These are phyloP conservation scores for Brachystomella parvula DNA, from an alignment of 1,140 invertebrate species.

Conservation along the genomic window DNA sequence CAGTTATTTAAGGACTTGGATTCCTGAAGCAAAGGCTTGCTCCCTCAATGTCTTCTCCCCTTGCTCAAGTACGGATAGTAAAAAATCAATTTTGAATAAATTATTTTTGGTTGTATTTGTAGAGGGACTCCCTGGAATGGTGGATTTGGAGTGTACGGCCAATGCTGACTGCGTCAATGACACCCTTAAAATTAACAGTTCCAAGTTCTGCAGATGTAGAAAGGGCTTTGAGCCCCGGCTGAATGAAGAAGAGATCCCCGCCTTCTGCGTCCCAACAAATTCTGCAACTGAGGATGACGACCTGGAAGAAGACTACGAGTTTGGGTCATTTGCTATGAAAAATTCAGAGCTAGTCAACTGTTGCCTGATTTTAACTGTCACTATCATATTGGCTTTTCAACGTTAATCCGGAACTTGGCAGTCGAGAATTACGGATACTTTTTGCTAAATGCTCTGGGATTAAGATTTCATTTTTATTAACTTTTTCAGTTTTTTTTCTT, in stretches of 20 bases:
- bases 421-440: too few relatives aligned
- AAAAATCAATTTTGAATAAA: neutral
- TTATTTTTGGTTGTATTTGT: neutral
- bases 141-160: neutral
- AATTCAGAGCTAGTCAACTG: too few relatives aligned
- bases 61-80: neutral
- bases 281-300: neutral
- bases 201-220: conserved; percentile 15
- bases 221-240: conserved; percentile 16
- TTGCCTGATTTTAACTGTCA: too few relatives aligned
- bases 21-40: neutral
- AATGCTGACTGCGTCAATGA: conserved; percentile 12
- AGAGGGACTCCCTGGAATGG: neutral
- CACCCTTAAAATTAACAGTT: conserved; percentile 4
- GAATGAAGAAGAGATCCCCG: conserved; percentile 13
- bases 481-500: too few relatives aligned
- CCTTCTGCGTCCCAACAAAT: conserved; percentile 15
- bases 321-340: too few relatives aligned
- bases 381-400: too few relatives aligned
- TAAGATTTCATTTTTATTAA: too few relatives aligned
- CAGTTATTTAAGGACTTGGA: conserved; percentile 16
- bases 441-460: too few relatives aligned
- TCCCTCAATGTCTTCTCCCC: conserved; percentile 12
- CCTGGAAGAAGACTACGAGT: neutral
- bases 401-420: too few relatives aligned